Evolutionary conservation across 2,113 vertebrate species (phyloP), one percentile per base, ranked within the genome.

Genomic region (Toxotes jaculatrix): DNA sequence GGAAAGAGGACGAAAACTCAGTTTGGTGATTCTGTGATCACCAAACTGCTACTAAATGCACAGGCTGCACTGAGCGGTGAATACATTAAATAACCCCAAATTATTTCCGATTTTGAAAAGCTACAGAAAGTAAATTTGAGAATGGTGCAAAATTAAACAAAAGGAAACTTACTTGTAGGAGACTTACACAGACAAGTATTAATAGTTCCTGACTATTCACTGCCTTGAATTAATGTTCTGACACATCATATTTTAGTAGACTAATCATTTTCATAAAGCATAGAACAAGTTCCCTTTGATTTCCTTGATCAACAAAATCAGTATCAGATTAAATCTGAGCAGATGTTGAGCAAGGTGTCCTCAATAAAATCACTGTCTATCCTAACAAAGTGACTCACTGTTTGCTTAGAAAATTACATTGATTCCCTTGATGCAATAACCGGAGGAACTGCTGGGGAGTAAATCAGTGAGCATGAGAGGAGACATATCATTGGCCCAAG

Each of bases 351-450:
- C 36, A 14, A 56, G n/a, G 34, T 43, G 36, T 57, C 47, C 36
- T 76, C 47, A 64, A 71, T 17, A 65, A 34, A 68, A 63, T 56
- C 70, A 56, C 42, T 4, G 40, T 34, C 40, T 47, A 34, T 45
- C 9, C 2, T 32, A 38, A 78, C 19, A 51, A 53, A 77, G 51
- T 34, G 21, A 16, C 40, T 62, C 4, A 19, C 2, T 56, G 23
- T 57, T 31, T 13, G 43, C 47, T 43, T 10, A 55, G 57, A 69
- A 69, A 80, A 72, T 3, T 34, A 17, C 16, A 69, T 65, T 14
- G 14, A 74, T 31, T 64, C 27, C 23, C 34, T 19, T 19, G 6
- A 63, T 40, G 63, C 62, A 69, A 31, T 51, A 43, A 57, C 42
- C 7, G 60, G 27, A 49, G 11, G 27, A 40, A 55, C 42, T 19